phyloP scores from a whole-genome alignment of 1,140 invertebrate genomes.

The Mya arenaria region DNA sequence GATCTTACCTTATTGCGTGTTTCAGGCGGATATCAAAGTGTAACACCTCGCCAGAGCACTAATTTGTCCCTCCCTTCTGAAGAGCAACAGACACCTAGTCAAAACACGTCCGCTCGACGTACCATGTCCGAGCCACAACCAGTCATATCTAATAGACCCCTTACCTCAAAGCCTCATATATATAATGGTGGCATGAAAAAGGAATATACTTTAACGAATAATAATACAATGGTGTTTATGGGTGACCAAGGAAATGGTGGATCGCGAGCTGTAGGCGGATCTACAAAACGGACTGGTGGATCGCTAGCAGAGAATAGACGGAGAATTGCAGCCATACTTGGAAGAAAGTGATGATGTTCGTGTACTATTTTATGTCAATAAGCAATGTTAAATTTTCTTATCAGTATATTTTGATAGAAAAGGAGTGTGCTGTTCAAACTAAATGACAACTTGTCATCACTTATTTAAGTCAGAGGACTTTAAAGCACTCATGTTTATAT shows the following conservation, averaged over 20 bases:
- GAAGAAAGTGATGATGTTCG: conserved; percentile 54
- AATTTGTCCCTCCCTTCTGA: conserved; percentile 11
- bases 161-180: conserved; percentile 26
- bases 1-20: too few species aligned
- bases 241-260: conserved; percentile 43
- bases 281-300: conserved; percentile 15
- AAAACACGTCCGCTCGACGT: conserved; percentile 5
- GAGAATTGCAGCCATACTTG: conserved; percentile 63
- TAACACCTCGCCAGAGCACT: background rate
- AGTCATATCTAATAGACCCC: conserved; percentile 16
- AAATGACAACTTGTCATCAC: too few species aligned
- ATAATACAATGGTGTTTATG: conserved; percentile 58
- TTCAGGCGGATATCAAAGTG: too few species aligned
- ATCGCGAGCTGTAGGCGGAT: background rate
- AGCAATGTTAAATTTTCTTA: too few species aligned
- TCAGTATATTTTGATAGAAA: too few species aligned
- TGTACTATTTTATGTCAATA: too few species aligned
- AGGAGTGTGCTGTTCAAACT: too few species aligned
- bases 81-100: background rate
- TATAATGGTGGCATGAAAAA: conserved; percentile 15
- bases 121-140: conserved; percentile 47
- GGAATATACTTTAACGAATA: conserved; percentile 45
- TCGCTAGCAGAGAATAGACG: conserved; percentile 59
- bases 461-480: too few species aligned
- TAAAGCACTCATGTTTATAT: too few species aligned